Evolutionary conservation across 2,797 vertebrate genomes (phyloP).

Genomic region (Petrocephalus schoutedeni): DNA sequence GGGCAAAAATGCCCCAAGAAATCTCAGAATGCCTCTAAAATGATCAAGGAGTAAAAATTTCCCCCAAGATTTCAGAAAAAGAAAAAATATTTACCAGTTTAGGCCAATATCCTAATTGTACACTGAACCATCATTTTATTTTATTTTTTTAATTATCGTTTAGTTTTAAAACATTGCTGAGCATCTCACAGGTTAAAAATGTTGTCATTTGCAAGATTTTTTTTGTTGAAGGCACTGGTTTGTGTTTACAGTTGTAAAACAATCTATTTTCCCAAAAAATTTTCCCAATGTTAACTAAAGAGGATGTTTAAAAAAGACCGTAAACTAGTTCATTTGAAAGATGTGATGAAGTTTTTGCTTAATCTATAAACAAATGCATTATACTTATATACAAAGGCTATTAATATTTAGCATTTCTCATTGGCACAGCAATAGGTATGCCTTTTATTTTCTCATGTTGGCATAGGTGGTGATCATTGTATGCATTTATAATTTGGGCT

Average conservation of each 20-base stretch:
- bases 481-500: neutral
- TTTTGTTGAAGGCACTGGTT: neutral
- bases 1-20: too few relatives aligned
- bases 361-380: neutral
- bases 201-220: neutral
- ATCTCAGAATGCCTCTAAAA: neutral
- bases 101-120: neutral
- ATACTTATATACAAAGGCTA: neutral
- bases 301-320: neutral
- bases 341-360: neutral
- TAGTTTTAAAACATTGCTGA: neutral
- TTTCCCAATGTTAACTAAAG: neutral
- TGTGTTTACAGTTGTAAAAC: neutral
- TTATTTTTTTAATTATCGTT: neutral
- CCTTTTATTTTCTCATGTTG: neutral
- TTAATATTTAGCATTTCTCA: neutral
- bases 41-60: neutral
- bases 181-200: neutral
- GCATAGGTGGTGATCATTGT: neutral
- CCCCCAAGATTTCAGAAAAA: neutral
- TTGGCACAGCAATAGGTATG: neutral
- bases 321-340: neutral
- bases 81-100: neutral
- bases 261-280: neutral
- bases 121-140: neutral